Conservation (phyloP, 2,797 vertebrate species). For the Epinephelus malabaricus region DNA sequence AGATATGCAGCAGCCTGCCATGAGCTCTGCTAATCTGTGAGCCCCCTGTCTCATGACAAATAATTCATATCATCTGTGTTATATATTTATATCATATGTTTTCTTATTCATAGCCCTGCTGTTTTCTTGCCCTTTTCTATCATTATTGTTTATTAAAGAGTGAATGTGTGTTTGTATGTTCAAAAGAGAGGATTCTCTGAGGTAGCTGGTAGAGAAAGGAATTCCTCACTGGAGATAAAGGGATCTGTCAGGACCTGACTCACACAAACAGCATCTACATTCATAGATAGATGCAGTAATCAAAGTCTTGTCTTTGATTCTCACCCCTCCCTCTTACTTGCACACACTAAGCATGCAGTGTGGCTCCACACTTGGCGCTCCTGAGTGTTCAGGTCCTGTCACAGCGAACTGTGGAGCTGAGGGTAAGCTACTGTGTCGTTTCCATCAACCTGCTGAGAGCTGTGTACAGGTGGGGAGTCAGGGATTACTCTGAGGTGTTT, state of each 20-base stretch:
- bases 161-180: not conserved
- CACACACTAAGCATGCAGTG: constrained; percentile 2
- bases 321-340: not conserved
- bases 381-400: constrained; percentile 32
- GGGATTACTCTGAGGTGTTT: constrained; percentile 22
- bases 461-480: not conserved
- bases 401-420: not conserved
- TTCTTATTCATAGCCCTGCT: no score
- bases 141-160: not conserved
- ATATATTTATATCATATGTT: no score
- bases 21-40: no score
- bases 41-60: no score
- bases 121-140: no score
- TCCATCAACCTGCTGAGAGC: constrained; percentile 3
- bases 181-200: not conserved
- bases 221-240: not conserved
- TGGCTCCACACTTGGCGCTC: not conserved
- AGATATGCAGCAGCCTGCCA: no score
- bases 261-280: not conserved
- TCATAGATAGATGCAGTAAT: constrained; percentile 6
- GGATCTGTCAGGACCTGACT: constrained; percentile 2
- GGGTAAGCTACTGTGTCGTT: constrained; percentile 24
- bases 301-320: not conserved
- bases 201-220: not conserved
- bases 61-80: no score